Base-by-base conservation (phyloP, 2,113 vertebrate species). In the Hassar affinis region DNA sequence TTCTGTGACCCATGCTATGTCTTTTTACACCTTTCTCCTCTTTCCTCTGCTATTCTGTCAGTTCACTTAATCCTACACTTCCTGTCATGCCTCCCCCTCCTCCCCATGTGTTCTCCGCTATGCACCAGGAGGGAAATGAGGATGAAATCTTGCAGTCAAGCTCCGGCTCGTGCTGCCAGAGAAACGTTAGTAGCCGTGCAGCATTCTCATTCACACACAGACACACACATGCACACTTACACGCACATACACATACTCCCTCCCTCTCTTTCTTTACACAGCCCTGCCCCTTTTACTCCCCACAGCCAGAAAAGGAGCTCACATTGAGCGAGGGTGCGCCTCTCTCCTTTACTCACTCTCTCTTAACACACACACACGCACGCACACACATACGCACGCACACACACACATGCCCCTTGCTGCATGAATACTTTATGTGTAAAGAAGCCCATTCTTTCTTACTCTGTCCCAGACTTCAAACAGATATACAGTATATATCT, bases 401-500 rank as follows among this genome's bases (percentile, higher is more conserved):
- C 81, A 85, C 86, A 89, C 35, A 78, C 57, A 85, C 81, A 85
- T 89, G 89, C 91, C 86, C 92, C 93, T 90, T 90, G 87, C 92
- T 90, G 91, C 92, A 94, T 94, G 90, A 94, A 95, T 94, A 92
- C 93, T 94, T 94, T 93, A 94, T 94, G 93, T 86, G 85, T 89
- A 91, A 91, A 92, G 91, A 90, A 93, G 89, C 91, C 90, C 88
- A 89, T 91, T 92, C 89, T 92, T 93, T 91, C 93, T 94, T 93
- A 87, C 92, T 92, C 91, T 91, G 90, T 93, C 91, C 91, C 91
- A 87, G 88, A 94, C 94, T 93, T 95, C 94, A 94, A 95, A 94
- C 92, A 94, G 94, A 94, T 93, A 94, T 90, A 86, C 90, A 92
- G 92, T 92, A 91, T 87, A 89, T 91, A 88, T 49, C 84, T 90